A percentile compares a stretch with the other conserved stretches of the same genome.
Conservation (phyloP, 2,888 invertebrate species). For the Drosophila gaucha region DNA sequence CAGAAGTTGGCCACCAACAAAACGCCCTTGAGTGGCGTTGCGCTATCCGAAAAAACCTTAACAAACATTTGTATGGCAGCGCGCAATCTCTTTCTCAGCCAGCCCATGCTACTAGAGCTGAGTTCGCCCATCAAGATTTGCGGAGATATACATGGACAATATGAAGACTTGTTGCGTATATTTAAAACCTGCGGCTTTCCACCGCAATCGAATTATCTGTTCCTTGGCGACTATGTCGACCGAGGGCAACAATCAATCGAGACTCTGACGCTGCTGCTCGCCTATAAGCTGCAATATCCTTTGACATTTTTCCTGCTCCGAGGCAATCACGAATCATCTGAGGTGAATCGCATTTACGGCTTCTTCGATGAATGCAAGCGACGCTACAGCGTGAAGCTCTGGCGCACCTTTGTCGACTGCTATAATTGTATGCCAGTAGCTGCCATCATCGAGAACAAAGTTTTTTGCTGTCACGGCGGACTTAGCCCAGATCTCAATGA, state of each 20-base stretch:
- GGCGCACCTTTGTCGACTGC: conserved; percentile 41
- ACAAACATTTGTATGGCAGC: conserved; percentile 13
- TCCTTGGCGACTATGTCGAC: conserved; percentile 44
- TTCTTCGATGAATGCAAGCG: conserved; percentile 44
- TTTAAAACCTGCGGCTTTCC: conserved; percentile 28
- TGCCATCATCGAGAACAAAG: conserved; percentile 27
- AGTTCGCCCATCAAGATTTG: conserved; percentile 30
- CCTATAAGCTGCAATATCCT: conserved; percentile 32
- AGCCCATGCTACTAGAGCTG: conserved; percentile 38
- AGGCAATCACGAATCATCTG: conserved; percentile 36
- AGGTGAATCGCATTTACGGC: conserved; percentile 34
- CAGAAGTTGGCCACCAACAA: conserved; percentile 1
- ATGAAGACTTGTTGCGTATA: conserved; percentile 30
- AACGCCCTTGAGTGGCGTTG: background rate
- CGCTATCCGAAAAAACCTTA: conserved; percentile 1
- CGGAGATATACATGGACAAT: conserved; percentile 43
- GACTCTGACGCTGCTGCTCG: conserved; percentile 32
- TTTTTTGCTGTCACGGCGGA: conserved; percentile 46
- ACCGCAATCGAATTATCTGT: conserved; percentile 22
- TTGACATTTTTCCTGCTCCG: conserved; percentile 25
- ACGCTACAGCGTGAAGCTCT: conserved; percentile 32
- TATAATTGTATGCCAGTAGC: conserved; percentile 43
- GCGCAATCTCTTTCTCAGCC: conserved; percentile 11
- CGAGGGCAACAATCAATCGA: conserved; percentile 32
- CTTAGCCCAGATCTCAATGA: conserved; percentile 19